phyloP scores from a whole-genome alignment of 1,140 invertebrate species.

The Druon quercuslanigerum region DNA sequence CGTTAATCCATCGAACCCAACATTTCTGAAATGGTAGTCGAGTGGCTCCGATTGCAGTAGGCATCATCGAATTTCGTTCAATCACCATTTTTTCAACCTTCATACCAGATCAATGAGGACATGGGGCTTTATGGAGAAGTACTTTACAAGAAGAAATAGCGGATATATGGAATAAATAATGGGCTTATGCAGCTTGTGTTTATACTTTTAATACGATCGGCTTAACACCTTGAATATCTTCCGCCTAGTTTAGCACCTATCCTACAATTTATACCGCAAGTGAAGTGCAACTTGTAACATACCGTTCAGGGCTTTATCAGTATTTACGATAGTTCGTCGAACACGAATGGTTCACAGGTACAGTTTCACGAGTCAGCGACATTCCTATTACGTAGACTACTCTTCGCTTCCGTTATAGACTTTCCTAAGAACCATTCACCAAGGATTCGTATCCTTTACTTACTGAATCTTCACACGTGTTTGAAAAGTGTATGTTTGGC shows the following conservation, averaged over 20 bases:
- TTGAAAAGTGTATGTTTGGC: no score
- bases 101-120: not conserved
- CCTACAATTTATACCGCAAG: conserved; percentile 6
- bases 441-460: not conserved
- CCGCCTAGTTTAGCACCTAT: not conserved
- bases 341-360: conserved; percentile 12
- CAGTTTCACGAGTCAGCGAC: conserved; percentile 9
- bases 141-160: not conserved
- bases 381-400: conserved; percentile 11
- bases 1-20: not conserved
- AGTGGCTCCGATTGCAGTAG: not conserved
- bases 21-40: not conserved
- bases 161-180: not conserved
- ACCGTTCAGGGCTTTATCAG: not conserved
- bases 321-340: conserved; percentile 24
- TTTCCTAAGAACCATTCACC: not conserved
- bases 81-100: not conserved
- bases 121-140: not conserved
- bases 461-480: not conserved
- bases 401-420: not conserved
- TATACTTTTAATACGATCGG: not conserved
- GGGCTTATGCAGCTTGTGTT: not conserved
- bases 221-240: not conserved
- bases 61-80: not conserved
- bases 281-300: conserved; percentile 26